Conservation (phyloP, 1,140 invertebrate species). For the Zaprionus ornatus region DNA sequence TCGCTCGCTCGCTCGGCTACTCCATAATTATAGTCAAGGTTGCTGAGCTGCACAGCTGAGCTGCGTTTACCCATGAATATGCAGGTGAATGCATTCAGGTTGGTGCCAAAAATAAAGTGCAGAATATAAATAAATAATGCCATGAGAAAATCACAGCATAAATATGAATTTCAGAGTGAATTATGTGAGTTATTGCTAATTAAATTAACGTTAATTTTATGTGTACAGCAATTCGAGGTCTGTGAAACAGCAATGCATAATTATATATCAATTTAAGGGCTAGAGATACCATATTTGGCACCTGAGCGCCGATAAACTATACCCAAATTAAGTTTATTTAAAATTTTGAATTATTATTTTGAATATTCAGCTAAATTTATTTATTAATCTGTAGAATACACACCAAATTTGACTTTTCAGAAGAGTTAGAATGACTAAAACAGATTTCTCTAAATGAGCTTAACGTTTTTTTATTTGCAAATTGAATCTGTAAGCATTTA, state of each 20-base stretch:
- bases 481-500: no score
- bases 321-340: no score
- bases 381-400: no score
- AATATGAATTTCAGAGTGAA: not conserved
- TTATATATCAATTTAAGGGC: not conserved
- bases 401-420: no score
- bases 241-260: not conserved
- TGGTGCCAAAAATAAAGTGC: slow-evolving; percentile 24
- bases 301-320: no score
- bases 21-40: slow-evolving; percentile 40
- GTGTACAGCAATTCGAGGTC: not conserved
- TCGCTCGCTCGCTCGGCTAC: slow-evolving; percentile 12
- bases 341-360: no score
- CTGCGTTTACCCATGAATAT: slow-evolving; percentile 14
- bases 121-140: not conserved
- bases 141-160: slow-evolving; percentile 4
- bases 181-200: slow-evolving; percentile 2
- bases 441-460: no score
- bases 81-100: slow-evolving; percentile 15
- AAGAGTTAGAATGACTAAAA: no score
- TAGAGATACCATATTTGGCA: no score
- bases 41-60: slow-evolving; percentile 4
- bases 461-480: no score
- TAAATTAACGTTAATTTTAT: slow-evolving; percentile 10
- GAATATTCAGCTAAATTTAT: no score